Conservation (phyloP, 2,113 vertebrate species). For the Neoarius graeffei region DNA sequence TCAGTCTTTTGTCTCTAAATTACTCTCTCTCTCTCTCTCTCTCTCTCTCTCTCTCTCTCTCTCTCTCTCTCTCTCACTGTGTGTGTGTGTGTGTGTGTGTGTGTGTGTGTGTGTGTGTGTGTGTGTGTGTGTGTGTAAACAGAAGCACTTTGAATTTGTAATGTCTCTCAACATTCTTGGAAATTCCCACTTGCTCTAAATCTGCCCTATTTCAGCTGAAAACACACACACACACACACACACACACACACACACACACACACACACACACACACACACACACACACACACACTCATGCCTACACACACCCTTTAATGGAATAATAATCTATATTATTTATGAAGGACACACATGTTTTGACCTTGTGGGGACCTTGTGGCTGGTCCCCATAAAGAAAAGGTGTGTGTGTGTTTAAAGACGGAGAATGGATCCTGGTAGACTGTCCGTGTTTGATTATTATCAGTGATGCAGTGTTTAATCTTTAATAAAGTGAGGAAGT, state of each 20-base stretch:
- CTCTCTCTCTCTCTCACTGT: too few relatives aligned
- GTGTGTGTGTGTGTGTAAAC: constrained; percentile 20
- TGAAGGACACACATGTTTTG: neutral
- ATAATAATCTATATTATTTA: neutral
- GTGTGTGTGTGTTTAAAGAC: neutral
- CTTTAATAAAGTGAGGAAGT: neutral
- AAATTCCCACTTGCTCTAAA: constrained; percentile 15
- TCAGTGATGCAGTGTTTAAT: neutral
- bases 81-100: too few relatives aligned
- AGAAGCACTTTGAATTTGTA: constrained; percentile 12
- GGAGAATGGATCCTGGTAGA: neutral
- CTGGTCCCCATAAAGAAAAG: neutral
- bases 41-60: too few relatives aligned
- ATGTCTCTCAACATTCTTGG: constrained; percentile 22
- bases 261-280: neutral
- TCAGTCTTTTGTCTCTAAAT: neutral
- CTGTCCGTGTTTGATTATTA: neutral
- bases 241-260: neutral
- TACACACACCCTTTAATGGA: neutral
- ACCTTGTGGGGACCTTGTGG: neutral
- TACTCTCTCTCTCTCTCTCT: constrained; percentile 23
- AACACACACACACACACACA: constrained; percentile 22
- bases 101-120: too few relatives aligned
- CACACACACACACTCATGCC: constrained; percentile 7
- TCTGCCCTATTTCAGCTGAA: neutral